A percentile compares a stretch with the other conserved stretches of the same genome.
These are phyloP conservation scores for Catajapyx aquilonaris DNA, from an alignment of 1,140 invertebrate species.

Conservation along the genomic window DNA sequence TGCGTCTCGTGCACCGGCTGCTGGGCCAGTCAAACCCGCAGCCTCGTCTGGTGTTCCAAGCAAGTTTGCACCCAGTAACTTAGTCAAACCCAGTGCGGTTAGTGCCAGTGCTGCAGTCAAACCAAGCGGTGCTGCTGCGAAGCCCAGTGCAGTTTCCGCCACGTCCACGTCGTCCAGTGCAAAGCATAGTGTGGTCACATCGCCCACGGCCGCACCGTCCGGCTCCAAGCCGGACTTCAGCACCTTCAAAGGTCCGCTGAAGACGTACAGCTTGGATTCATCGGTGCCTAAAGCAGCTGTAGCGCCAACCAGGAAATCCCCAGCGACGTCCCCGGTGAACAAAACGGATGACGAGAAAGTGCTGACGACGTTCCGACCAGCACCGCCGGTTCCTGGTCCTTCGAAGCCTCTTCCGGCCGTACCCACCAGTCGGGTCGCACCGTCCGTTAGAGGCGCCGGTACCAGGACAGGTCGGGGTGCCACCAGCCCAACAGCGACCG, in stretches of 20 bases:
- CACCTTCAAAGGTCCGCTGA: slow-evolving; percentile 3
- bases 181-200: no score
- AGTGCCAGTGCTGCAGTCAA: not conserved
- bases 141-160: not conserved
- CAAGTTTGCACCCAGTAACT: no score
- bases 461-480: no score
- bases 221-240: not conserved
- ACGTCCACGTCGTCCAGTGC: not conserved
- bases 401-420: no score
- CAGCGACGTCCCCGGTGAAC: not conserved
- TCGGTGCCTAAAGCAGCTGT: not conserved
- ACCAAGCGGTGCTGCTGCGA: not conserved
- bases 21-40: not conserved
- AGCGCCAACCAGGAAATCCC: no score
- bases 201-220: not conserved
- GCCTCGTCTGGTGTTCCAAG: not conserved
- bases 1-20: no score
- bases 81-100: not conserved
- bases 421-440: no score
- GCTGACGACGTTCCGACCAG: no score
- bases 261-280: not conserved
- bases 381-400: no score
- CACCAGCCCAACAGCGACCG: no score
- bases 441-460: no score
- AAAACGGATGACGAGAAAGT: not conserved